Percentiles rank a stretch among this genome's conserved stretches.
Conservation (phyloP, 2,888 invertebrate genomes). For the Parelbella ahira region DNA sequence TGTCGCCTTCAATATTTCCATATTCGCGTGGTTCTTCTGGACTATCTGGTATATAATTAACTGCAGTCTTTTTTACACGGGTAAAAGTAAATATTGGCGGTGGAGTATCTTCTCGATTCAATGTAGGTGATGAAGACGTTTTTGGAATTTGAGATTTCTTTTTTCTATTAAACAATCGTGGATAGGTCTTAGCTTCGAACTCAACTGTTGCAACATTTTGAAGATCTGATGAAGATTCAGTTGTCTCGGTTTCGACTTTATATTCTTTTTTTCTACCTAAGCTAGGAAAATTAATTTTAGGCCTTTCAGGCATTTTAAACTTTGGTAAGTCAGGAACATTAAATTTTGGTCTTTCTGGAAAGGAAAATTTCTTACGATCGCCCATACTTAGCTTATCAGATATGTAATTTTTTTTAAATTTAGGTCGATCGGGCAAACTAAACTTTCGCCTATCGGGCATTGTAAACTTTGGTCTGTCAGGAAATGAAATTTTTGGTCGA, state of each 20-base stretch:
- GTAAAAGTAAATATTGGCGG: constrained; percentile 83
- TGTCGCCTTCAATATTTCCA: constrained; percentile 60
- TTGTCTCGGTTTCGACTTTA: constrained; percentile 55
- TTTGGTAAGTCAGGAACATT: constrained; percentile 78
- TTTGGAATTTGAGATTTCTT: constrained; percentile 66
- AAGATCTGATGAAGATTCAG: constrained; percentile 56
- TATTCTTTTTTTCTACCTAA: constrained; percentile 76
- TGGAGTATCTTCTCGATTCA: constrained; percentile 80
- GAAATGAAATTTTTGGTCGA: constrained; percentile 76
- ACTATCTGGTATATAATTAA: constrained; percentile 64
- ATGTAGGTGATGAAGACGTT: constrained; percentile 75
- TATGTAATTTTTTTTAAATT: constrained; percentile 71
- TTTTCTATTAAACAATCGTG: constrained; percentile 83
- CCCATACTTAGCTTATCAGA: constrained; percentile 78
- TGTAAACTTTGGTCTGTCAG: constrained; percentile 80
- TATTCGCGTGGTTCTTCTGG: constrained; percentile 68
- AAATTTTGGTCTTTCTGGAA: constrained; percentile 81
- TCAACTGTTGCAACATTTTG: constrained; percentile 81
- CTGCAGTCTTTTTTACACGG: constrained; percentile 80
- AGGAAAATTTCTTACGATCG: constrained; percentile 82
- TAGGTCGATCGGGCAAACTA: constrained; percentile 82
- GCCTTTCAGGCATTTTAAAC: constrained; percentile 80
- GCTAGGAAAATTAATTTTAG: constrained; percentile 83
- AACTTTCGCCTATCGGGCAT: constrained; percentile 82
- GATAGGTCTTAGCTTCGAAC: constrained; percentile 88